Conservation (phyloP, 2,797 vertebrate genomes). For the Sebastes nivosus region DNA sequence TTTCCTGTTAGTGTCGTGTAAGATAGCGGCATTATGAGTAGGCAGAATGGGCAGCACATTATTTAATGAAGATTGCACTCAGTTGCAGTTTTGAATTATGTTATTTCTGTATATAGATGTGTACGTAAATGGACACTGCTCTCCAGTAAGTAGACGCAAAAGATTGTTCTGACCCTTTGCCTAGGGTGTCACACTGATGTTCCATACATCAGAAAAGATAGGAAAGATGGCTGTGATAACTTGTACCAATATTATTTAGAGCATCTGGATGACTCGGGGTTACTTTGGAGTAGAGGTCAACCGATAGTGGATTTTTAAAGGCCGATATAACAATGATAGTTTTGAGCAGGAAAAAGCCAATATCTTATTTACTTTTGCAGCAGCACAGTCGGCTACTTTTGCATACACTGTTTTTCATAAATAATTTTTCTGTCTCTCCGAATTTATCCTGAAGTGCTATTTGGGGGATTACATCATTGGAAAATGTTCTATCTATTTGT, state of each 20-base stretch:
- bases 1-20: neutral
- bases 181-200: neutral
- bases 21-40: neutral
- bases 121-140: neutral
- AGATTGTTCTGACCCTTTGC: no score
- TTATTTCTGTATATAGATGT: neutral
- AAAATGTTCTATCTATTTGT: no score
- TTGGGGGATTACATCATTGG: no score
- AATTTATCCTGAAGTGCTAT: no score
- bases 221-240: neutral
- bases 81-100: neutral
- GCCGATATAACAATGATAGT: no score
- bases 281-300: neutral
- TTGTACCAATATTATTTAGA: neutral
- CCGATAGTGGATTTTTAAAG: neutral
- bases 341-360: no score
- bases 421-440: no score
- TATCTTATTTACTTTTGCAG: no score
- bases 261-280: neutral
- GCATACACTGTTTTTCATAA: no score
- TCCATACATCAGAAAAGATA: neutral
- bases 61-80: neutral
- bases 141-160: neutral
- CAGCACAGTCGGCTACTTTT: no score
- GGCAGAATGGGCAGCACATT: neutral